Percentiles rank a stretch among this genome's conserved stretches.
These are phyloP conservation scores for Beris morrisii DNA, from an alignment of 2,888 invertebrate species.

Conservation along the genomic window DNA sequence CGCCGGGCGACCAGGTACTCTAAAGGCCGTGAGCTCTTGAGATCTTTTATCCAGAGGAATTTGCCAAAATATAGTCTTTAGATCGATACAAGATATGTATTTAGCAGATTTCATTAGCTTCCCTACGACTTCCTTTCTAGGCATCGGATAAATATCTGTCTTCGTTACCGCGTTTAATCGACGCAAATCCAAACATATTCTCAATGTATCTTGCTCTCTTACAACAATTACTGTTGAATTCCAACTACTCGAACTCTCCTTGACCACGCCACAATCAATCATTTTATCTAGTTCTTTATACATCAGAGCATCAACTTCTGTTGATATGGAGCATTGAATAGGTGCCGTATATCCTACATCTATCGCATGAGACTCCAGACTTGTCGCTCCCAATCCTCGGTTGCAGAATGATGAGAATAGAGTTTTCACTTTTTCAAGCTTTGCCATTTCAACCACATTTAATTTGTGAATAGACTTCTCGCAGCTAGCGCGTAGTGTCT, in stretches of 20 bases:
- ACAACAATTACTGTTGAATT: background rate
- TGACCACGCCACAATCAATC: background rate
- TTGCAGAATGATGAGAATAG: background rate
- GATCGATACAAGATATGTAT: conserved; percentile 9
- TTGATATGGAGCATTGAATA: background rate
- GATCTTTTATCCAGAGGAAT: conserved; percentile 6
- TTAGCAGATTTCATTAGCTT: background rate
- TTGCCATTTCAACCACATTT: too few relatives aligned
- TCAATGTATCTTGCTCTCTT: background rate
- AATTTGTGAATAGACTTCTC: too few relatives aligned
- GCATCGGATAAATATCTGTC: background rate
- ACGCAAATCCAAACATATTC: background rate
- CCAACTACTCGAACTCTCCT: background rate
- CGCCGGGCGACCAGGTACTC: background rate
- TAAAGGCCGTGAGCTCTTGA: conserved; percentile 1
- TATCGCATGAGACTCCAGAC: background rate
- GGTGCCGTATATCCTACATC: background rate
- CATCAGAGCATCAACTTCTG: background rate
- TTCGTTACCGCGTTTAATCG: conserved; percentile 1
- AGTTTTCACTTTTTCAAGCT: too few relatives aligned
- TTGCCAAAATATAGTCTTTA: conserved; percentile 6
- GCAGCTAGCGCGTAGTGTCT: too few relatives aligned
- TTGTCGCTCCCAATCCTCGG: background rate
- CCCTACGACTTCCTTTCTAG: background rate
- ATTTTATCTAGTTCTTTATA: background rate